Base-by-base conservation (phyloP, 2,888 invertebrate species). In the Glaucopsyche alexis region DNA sequence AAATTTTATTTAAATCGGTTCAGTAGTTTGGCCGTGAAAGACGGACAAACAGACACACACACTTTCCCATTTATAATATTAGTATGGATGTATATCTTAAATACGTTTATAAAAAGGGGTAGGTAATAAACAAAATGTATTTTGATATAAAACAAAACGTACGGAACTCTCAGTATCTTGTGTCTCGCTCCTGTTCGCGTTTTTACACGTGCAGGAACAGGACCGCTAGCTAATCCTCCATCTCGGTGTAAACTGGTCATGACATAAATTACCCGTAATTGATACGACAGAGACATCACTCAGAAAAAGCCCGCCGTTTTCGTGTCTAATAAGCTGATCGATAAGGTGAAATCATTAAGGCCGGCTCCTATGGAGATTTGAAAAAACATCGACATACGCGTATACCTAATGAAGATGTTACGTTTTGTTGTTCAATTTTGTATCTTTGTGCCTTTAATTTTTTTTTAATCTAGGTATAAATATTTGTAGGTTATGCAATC, bases 321-420 rank as follows among this genome's bases (percentile, higher is more conserved):
- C 75, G 76, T 77, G 73, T 75, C 76, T 78, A 77, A 79, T 79
- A 77, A 77, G 78, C 76, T 47, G 74, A 73, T 75, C 60, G 74
- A 78, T 78, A 80, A 77, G 78, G 78, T 66, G 70, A 76, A 76
- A 78, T 78, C 77, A 79, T 79, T 79, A 79, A 75, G 76, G 69
- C 76, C 75, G 75, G 77, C 78, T 75, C 13, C 67, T 75, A 72
- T 76, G 70, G 75, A 77, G 73, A 76, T 74, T 72, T 73, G 75
- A 75, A 78, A 78, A 78, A 78, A 78, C 66, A 45, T 75, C 74
- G 42, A 76, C 74, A 81, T 82, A 80, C 81, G 82, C 82, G 81
- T 82, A 13, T 69, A n/a, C n/a, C n/a, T n/a, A 38, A 69, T 69
- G 19, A 49, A 69, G 49, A n/a, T 47, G 47, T 69, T 67, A 49